Evolutionary conservation across 2,888 invertebrate species (phyloP), one percentile per base, ranked within the genome.

Genomic region (Diarsia mendica): DNA sequence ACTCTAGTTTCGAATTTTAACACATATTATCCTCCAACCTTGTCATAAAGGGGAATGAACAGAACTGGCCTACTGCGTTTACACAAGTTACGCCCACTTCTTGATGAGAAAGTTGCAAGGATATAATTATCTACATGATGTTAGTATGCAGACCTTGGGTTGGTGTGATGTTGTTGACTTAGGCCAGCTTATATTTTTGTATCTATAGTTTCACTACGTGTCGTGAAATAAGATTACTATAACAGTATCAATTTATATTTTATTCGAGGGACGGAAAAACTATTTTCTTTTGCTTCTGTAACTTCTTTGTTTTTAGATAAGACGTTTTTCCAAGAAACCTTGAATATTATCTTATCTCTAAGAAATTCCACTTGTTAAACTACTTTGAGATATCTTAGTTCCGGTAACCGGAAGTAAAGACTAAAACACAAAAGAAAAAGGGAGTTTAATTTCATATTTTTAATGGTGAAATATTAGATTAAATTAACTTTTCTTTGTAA

Each of bases 1-100:
- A 85, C 82, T 82, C 79, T 72, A 74, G 75, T 80, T 79, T 80
- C 61, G 64, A 72, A 81, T 85, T 88, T 85, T 84, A 86, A 85
- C 75, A 77, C 69, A 75, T 65, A 84, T 70, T 79, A 76, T 77
- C 77, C 66, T 73, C 53, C 55, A 65, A 81, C 64, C 44, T 46
- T 60, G 49, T 46, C 46, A 73, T 70, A 61, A 55, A 67, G 51
- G 61, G 55, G 64, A 67, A 73, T 73, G 64, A 60, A 13, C 58
- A 73, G 48, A 44, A 28, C 60, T 66, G 61, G 70, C 44, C 39
- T 23, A 60, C 69, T 64, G 15, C 48, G 23, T 63, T 28, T 71
- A 39, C 70, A 77, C 28, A 82, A 48, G 10, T n/a, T 15, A 53
- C 18, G 48, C 15, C n/a, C n/a, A 44, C 63, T n/a, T 23, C n/a